These are phyloP conservation scores for Hassar affinis DNA, from an alignment of 2,113 vertebrate species.

Conservation along the genomic window DNA sequence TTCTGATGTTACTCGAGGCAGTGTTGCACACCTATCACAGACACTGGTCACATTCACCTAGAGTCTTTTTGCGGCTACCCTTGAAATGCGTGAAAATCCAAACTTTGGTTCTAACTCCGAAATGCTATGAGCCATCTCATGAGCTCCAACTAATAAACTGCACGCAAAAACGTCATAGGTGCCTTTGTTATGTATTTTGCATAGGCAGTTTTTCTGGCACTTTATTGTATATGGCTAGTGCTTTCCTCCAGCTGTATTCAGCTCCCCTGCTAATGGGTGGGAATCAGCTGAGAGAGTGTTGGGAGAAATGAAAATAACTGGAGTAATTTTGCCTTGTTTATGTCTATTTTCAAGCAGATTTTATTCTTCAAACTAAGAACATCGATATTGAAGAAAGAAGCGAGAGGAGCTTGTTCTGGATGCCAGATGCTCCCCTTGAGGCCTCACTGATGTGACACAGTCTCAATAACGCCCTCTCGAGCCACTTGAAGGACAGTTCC, in stretches of 20 bases:
- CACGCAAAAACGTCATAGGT: too few relatives aligned
- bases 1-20: too few relatives aligned
- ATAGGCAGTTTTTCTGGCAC: too few relatives aligned
- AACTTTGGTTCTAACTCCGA: too few relatives aligned
- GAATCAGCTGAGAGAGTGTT: neutral
- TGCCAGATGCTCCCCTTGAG: slow-evolving; percentile 58
- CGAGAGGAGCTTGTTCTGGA: slow-evolving; percentile 57
- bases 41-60: too few relatives aligned
- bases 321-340: neutral
- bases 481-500: slow-evolving; percentile 60
- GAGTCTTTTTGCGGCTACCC: too few relatives aligned
- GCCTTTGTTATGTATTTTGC: too few relatives aligned
- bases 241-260: neutral
- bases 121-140: too few relatives aligned
- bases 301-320: neutral
- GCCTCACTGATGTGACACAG: slow-evolving; percentile 55
- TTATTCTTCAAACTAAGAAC: slow-evolving; percentile 48
- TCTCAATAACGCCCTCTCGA: slow-evolving; percentile 59
- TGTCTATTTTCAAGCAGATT: neutral
- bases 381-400: slow-evolving; percentile 54
- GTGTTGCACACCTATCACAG: too few relatives aligned
- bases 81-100: too few relatives aligned
- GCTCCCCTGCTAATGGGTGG: neutral
- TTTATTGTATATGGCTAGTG: neutral
- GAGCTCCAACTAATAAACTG: too few relatives aligned